Evolutionary conservation across 2,888 invertebrate species (phyloP), one percentile per base, ranked within the genome.

Genomic region (Ormia ochracea): DNA sequence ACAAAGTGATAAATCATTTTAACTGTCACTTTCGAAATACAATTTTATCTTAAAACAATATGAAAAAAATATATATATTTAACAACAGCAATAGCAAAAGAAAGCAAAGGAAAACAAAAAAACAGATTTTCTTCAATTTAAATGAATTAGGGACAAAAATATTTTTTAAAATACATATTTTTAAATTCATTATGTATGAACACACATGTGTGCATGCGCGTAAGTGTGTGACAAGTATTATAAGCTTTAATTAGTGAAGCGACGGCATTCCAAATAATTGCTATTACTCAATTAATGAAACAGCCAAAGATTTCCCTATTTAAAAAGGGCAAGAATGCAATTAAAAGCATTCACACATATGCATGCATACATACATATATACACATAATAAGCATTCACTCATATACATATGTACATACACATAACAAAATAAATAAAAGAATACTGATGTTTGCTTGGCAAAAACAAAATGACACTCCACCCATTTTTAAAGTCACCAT

Each of bases 1-100:
- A 85, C 84, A 83, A 85, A 86, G 88, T 88, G 88, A 88, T 88
- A 88, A 88, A 88, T 88, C 88, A 88, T 88, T 89, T 88, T 85
- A 87, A 87, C 88, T 88, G 88, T 88, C 88, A 88, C 88, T 89
- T 88, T 88, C 85, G 87, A 87, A 88, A 88, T 86, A 89, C 88
- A 88, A 89, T 89, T 88, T 88, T 88, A 89, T 88, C 88, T 88
- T 87, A 87, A 85, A 56, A 66, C 76, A 82, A 78, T 36, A 69
- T 63, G 54, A 54, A 69, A 54, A 58, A 52, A n/a, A n/a, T n/a
- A 74, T 19, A 38, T n/a, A 31, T 41, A 7, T 36, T 36, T 4
- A 61, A 54, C 19, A 66, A 72, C 41, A 76, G 21, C 73, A 73
- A 36, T 68, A 81, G 65, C 41, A 63, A 61, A 54, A 61, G n/a